These are phyloP conservation scores for Ascaphus truei DNA, from an alignment of 2,113 vertebrate species.

Conservation along the genomic window DNA sequence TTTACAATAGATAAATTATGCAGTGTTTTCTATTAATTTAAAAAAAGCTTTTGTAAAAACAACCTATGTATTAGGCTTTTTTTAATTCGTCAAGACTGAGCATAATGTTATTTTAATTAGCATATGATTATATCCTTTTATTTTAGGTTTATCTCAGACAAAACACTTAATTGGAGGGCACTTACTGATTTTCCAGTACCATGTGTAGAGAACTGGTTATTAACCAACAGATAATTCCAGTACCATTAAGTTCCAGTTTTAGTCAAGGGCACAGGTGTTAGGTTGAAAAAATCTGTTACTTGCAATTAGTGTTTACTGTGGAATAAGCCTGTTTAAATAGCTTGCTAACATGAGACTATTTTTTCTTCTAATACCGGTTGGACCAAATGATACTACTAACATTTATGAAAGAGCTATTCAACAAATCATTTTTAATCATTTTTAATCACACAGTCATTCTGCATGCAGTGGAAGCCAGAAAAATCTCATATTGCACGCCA, in stretches of 20 bases:
- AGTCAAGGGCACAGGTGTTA: constrained; percentile 10
- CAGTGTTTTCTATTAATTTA: too few relatives aligned
- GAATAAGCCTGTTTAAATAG: constrained; percentile 5
- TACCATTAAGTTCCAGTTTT: neutral
- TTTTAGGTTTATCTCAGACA: neutral
- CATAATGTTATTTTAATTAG: neutral
- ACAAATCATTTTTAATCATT: constrained; percentile 37
- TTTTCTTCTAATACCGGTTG: constrained; percentile 23
- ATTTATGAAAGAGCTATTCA: constrained; percentile 26
- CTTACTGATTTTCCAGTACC: neutral
- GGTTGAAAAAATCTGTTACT: neutral
- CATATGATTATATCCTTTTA: neutral
- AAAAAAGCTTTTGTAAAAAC: neutral
- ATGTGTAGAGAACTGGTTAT: neutral
- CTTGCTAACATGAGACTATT: constrained; percentile 12
- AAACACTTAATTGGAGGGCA: neutral
- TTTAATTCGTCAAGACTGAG: neutral
- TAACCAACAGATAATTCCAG: neutral
- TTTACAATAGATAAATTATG: neutral
- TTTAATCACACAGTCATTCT: constrained; percentile 34
- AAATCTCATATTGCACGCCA: constrained; percentile 32
- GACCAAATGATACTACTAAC: constrained; percentile 24
- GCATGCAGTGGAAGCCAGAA: constrained; percentile 21
- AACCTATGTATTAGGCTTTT: neutral
- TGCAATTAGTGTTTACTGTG: neutral